Conservation (phyloP, 2,888 invertebrate species). For the Cephalotes varians region DNA sequence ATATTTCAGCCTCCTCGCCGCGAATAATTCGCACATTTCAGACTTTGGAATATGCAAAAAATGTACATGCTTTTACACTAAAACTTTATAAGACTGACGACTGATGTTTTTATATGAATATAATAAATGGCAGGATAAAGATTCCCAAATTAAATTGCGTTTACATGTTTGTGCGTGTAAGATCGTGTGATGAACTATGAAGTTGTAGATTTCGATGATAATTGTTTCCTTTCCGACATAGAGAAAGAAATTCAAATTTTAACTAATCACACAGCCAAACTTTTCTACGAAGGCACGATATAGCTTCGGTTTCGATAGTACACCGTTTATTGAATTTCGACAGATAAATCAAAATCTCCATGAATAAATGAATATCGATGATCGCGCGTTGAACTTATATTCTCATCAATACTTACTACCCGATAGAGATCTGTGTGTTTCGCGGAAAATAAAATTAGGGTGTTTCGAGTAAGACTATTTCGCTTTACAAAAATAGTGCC, state of each 20-base stretch:
- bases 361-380: slow-evolving; percentile 1
- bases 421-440: slow-evolving; percentile 33
- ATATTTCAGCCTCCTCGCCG: slow-evolving; percentile 34
- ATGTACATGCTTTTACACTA: slow-evolving; percentile 66
- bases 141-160: slow-evolving; percentile 43
- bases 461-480: slow-evolving; percentile 67
- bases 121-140: slow-evolving; percentile 42
- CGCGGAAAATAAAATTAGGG: slow-evolving; percentile 47
- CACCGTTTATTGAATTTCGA: slow-evolving; percentile 9
- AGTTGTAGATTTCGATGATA: slow-evolving; percentile 31
- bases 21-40: slow-evolving; percentile 51
- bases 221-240: slow-evolving; percentile 15
- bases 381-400: neutral
- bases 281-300: slow-evolving; percentile 22
- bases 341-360: slow-evolving; percentile 25
- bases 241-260: slow-evolving; percentile 15
- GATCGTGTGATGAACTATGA: slow-evolving; percentile 36
- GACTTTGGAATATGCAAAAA: slow-evolving; percentile 29
- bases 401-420: slow-evolving; percentile 24
- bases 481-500: slow-evolving; percentile 77
- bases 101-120: slow-evolving; percentile 66
- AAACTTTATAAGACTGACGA: slow-evolving; percentile 71
- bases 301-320: slow-evolving; percentile 2
- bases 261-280: slow-evolving; percentile 29
- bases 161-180: slow-evolving; percentile 41